Conservation (phyloP, 2,113 vertebrate genomes). For the Ahaetulla prasina region DNA sequence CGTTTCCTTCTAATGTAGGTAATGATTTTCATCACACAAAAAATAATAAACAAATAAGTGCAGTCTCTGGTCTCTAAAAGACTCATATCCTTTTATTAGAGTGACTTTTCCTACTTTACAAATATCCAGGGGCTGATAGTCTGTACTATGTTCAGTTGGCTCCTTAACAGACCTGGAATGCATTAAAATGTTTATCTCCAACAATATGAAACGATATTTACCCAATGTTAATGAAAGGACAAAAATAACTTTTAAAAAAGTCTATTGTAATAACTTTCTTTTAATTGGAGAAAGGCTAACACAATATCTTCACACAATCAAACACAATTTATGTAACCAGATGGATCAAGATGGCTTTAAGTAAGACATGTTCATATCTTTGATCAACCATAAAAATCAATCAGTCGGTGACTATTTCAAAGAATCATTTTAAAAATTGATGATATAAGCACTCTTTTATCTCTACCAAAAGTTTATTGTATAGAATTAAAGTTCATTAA, state of each 20-base stretch:
- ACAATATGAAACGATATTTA: background rate
- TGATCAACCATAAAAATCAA: background rate
- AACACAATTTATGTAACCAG: background rate
- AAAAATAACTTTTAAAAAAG: background rate
- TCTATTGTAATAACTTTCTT: background rate
- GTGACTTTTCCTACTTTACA: background rate
- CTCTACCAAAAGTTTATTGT: background rate
- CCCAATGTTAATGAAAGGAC: background rate
- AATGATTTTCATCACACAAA: background rate
- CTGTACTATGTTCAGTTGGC: background rate
- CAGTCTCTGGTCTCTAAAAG: background rate
- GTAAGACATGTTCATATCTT: background rate
- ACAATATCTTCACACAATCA: background rate
- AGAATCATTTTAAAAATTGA: background rate
- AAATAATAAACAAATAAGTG: background rate
- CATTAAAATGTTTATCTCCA: background rate
- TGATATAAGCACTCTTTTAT: background rate
- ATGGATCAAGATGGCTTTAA: background rate
- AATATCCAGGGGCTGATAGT: background rate
- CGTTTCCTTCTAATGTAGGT: background rate
- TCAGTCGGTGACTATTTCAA: background rate
- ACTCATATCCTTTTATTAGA: background rate
- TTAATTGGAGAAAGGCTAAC: background rate
- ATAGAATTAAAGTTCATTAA: background rate
- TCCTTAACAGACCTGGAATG: background rate